phyloP scores from a whole-genome alignment of 2,888 invertebrate species.

The Hypolimnas misippus region DNA sequence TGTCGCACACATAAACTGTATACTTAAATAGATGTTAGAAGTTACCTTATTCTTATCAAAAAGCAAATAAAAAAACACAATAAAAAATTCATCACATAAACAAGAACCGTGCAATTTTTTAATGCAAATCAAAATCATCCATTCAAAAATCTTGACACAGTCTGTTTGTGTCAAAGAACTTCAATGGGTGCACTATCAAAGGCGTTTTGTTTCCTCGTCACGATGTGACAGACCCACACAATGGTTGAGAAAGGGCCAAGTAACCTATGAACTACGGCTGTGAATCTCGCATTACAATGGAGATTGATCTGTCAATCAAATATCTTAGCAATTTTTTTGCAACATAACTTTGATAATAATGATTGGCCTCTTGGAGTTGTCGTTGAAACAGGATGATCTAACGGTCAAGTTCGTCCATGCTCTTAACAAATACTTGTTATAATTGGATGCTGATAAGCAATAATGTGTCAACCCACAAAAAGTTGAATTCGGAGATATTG shows the following conservation, averaged over 20 bases:
- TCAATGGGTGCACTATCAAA: slow-evolving; percentile 41
- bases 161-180: slow-evolving; percentile 32
- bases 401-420: no score
- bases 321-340: slow-evolving; percentile 36
- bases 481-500: no score
- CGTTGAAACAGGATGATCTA: no score
- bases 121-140: slow-evolving; percentile 32
- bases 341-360: slow-evolving; percentile 11
- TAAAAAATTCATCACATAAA: slow-evolving; percentile 5
- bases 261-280: slow-evolving; percentile 47
- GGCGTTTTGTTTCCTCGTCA: slow-evolving; percentile 46
- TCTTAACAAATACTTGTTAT: no score
- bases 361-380: neutral
- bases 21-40: no score
- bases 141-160: slow-evolving; percentile 30
- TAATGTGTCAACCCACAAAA: no score
- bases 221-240: slow-evolving; percentile 41
- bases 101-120: slow-evolving; percentile 16
- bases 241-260: slow-evolving; percentile 34
- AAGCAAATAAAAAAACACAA: neutral
- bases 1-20: no score
- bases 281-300: slow-evolving; percentile 39
- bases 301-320: slow-evolving; percentile 46
- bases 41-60: neutral
- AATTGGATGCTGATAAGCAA: no score